Conservation (phyloP, 30 jellyfish, hydroid and myxozoan species). For the Aurelia aurita region DNA sequence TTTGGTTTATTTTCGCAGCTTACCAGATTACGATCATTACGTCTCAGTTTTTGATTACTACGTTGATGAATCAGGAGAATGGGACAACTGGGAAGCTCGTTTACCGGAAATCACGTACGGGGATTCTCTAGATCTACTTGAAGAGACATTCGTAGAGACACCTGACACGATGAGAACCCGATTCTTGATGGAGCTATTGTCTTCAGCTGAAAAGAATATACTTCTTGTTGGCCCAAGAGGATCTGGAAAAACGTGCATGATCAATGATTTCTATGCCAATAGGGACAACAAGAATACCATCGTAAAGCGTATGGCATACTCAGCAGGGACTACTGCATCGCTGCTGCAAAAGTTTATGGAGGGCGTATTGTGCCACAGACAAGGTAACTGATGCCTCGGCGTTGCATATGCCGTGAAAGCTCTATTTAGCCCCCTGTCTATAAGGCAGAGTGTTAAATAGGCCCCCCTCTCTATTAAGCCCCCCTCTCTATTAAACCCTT, state of each 20-base stretch:
- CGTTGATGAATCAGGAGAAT: slow-evolving; percentile 93
- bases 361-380: slow-evolving; percentile 71
- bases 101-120: slow-evolving; percentile 69
- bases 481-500: too few relatives aligned
- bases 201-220: slow-evolving; percentile 62
- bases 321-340: slow-evolving; percentile 84
- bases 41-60: slow-evolving; percentile 86
- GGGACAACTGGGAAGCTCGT: slow-evolving; percentile 95
- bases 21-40: slow-evolving; percentile 88
- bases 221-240: slow-evolving; percentile 82
- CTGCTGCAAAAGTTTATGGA: slow-evolving; percentile 76
- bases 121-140: slow-evolving; percentile 73
- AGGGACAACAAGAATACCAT: slow-evolving; percentile 51
- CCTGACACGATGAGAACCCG: slow-evolving; percentile 74
- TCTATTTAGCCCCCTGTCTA: too few relatives aligned
- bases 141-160: slow-evolving; percentile 79
- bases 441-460: too few relatives aligned
- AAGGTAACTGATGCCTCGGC: too few relatives aligned
- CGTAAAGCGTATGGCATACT: slow-evolving; percentile 62
- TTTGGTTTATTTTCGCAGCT: slow-evolving; percentile 19
- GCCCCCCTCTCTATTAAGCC: too few relatives aligned
- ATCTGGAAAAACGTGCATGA: slow-evolving; percentile 78
- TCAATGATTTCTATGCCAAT: slow-evolving; percentile 68
- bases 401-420: too few relatives aligned
- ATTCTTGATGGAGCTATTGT: slow-evolving; percentile 79